A percentile compares a stretch with the other conserved stretches of the same genome.
Evolutionary conservation across 2,113 vertebrate species (phyloP).

Genomic region (Etheostoma spectabile): DNA sequence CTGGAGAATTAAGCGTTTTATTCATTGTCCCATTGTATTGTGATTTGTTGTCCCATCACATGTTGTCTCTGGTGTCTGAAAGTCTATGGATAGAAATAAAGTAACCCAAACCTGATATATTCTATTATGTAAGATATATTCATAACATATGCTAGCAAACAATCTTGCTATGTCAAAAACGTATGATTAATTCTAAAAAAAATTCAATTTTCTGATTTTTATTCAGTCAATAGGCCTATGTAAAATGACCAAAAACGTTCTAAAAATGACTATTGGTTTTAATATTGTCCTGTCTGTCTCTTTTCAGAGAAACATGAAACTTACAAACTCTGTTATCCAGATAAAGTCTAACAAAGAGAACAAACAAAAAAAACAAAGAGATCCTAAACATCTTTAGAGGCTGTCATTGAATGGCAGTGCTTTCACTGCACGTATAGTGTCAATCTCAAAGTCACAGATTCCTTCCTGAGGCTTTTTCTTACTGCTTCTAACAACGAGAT

Average conservation of each 20-base stretch:
- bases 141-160: too few species aligned
- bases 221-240: not conserved
- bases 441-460: not conserved
- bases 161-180: too few species aligned
- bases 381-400: not conserved
- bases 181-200: not conserved
- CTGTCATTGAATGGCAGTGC: not conserved
- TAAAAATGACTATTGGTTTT: not conserved
- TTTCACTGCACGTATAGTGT: not conserved
- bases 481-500: not conserved
- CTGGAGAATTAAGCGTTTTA: too few species aligned
- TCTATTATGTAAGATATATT: too few species aligned
- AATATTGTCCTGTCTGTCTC: not conserved
- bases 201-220: not conserved
- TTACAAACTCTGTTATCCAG: not conserved
- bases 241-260: not conserved
- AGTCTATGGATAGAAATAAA: too few species aligned
- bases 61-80: too few species aligned
- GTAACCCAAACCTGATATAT: too few species aligned
- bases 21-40: too few species aligned
- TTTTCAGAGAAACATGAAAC: not conserved
- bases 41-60: too few species aligned
- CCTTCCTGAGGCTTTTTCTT: not conserved
- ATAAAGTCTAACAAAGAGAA: not conserved
- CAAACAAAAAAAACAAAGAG: too few species aligned